These are phyloP conservation scores for Drosophila nigrodunni DNA, from an alignment of 1,140 invertebrate genomes.

Conservation along the genomic window DNA sequence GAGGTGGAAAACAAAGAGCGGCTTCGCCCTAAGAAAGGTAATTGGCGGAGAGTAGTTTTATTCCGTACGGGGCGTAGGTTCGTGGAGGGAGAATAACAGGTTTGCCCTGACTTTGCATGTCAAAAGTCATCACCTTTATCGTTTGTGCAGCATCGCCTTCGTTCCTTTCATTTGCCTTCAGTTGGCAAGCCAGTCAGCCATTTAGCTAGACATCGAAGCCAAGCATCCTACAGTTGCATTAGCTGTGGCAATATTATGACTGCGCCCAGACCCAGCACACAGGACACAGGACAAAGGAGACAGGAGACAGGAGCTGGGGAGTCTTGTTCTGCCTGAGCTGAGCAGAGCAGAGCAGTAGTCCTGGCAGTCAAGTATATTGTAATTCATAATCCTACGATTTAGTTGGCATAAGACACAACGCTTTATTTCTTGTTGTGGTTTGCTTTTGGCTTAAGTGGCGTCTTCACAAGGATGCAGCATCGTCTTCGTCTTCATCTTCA, in stretches of 20 bases:
- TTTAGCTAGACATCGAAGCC: conserved; percentile 52
- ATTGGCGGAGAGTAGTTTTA: no score
- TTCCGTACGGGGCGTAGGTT: no score
- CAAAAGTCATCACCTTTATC: conserved; percentile 80
- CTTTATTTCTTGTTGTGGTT: conserved; percentile 73
- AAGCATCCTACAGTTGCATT: conserved; percentile 64
- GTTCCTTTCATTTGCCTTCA: not conserved
- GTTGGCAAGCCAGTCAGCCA: conserved; percentile 40
- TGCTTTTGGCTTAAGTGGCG: conserved; percentile 62
- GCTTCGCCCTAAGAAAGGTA: no score
- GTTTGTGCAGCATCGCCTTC: conserved; percentile 36
- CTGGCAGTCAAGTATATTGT: conserved; percentile 71
- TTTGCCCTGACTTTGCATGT: conserved; percentile 58
- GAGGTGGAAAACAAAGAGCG: no score
- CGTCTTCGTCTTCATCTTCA: conserved; percentile 16
- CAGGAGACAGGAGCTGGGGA: not conserved
- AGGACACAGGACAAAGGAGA: conserved; percentile 4
- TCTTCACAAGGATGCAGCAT: conserved; percentile 16
- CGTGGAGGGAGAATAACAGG: not conserved
- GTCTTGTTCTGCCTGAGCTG: conserved; percentile 13
- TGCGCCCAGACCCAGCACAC: conserved; percentile 38
- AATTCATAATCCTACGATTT: conserved; percentile 80
- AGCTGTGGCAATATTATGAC: conserved; percentile 80
- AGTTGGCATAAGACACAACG: conserved; percentile 76
- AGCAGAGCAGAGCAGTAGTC: conserved; percentile 15